Percentiles rank a stretch among this genome's conserved stretches.
Evolutionary conservation across 64 coral and sea anemone species (phyloP).

Genomic region (Pachyseris speciosa): DNA sequence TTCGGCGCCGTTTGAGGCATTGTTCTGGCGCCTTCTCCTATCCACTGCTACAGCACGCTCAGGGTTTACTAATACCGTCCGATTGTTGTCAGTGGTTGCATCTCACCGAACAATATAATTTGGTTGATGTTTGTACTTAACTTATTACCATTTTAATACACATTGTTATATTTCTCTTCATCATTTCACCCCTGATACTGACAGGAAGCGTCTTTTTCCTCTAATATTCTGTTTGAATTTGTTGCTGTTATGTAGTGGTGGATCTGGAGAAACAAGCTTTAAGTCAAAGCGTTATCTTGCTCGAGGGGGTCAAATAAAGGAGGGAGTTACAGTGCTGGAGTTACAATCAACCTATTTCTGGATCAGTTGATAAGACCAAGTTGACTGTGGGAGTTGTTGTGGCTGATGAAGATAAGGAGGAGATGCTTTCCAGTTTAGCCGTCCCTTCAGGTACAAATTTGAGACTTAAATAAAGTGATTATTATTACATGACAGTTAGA

Average conservation of each 20-base stretch:
- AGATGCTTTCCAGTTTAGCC: not conserved
- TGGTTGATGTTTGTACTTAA: no score
- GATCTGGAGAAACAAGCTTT: not conserved
- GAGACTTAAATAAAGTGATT: no score
- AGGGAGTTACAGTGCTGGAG: constrained; percentile 51
- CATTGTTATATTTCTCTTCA: no score
- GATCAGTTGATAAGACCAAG: constrained; percentile 27
- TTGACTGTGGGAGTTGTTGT: constrained; percentile 62
- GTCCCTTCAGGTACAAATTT: constrained; percentile 16
- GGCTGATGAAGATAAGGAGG: constrained; percentile 10
- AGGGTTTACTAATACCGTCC: no score
- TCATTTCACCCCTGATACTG: no score
- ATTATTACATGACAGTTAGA: not conserved
- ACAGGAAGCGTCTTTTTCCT: no score
- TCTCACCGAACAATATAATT: no score
- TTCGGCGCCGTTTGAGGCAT: no score
- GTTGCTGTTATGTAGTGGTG: not conserved
- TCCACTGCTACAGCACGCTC: no score
- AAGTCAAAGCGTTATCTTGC: constrained; percentile 50
- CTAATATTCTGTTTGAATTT: not conserved
- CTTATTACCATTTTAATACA: no score
- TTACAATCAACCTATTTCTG: constrained; percentile 53
- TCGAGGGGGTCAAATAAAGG: constrained; percentile 39
- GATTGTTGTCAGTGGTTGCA: no score
- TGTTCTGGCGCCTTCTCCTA: no score